Percentiles rank a stretch among this genome's conserved stretches.
Conservation (phyloP, 2,888 invertebrate species). For the Papilio protenor region DNA sequence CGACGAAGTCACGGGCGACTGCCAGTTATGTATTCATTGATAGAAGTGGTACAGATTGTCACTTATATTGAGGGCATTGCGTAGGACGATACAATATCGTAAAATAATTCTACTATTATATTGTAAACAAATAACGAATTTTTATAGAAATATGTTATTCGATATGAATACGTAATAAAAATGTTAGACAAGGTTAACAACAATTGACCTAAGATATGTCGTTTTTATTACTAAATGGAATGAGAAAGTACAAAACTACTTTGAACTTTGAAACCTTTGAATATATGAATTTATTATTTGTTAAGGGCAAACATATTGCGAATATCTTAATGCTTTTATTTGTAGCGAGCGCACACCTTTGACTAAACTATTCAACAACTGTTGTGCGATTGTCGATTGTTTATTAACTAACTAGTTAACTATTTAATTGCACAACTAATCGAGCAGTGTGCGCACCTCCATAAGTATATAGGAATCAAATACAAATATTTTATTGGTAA, state of each 20-base stretch:
- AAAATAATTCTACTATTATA: conserved; percentile 43
- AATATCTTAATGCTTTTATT: not conserved
- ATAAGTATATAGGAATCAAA: no score
- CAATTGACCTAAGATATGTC: conserved; percentile 13
- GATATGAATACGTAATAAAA: conserved; percentile 46
- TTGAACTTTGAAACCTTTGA: conserved; percentile 4
- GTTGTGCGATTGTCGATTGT: no score
- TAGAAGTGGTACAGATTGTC: conserved; percentile 11
- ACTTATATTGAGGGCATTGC: conserved; percentile 41
- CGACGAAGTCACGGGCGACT: no score
- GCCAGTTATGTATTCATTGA: not conserved
- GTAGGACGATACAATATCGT: conserved; percentile 47
- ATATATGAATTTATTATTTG: not conserved
- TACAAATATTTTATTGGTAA: no score
- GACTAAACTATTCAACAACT: no score
- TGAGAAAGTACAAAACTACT: not conserved
- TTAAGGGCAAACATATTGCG: not conserved
- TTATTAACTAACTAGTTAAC: no score
- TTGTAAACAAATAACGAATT: conserved; percentile 50
- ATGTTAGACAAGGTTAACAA: conserved; percentile 17
- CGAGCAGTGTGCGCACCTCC: no score
- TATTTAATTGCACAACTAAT: no score
- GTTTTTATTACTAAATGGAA: conserved; percentile 4
- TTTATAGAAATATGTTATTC: conserved; percentile 47
- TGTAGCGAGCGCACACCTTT: no score